phyloP scores from a whole-genome alignment of 2,113 vertebrate genomes.

The Mormoops blainvillei region DNA sequence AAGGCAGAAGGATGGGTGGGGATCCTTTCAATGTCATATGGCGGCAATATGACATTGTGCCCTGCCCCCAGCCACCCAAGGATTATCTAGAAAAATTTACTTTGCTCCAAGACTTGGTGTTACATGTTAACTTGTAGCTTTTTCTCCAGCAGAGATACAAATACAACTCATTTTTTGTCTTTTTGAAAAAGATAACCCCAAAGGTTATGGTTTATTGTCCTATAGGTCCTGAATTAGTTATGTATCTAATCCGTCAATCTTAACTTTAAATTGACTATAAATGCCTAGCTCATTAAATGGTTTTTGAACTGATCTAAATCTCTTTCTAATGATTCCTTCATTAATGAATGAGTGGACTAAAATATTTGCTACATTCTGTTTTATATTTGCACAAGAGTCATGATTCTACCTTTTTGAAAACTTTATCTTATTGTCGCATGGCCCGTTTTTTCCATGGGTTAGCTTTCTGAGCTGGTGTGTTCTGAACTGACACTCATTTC shows the following conservation, averaged over 20 bases:
- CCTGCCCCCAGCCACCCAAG: rapidly evolving
- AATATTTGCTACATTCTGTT: not conserved
- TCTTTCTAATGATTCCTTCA: not conserved
- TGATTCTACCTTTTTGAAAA: not conserved
- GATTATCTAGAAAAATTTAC: not conserved
- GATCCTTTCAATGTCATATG: not conserved
- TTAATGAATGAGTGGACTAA: not conserved
- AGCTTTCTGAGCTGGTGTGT: not conserved
- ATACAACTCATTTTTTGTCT: not conserved
- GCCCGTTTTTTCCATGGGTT: not conserved
- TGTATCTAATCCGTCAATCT: not conserved
- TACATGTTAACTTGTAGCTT: not conserved
- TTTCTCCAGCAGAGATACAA: not conserved
- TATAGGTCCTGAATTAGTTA: not conserved
- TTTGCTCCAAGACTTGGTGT: not conserved
- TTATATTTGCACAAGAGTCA: not conserved
- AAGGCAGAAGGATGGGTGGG: not conserved
- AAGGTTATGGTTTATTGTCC: not conserved
- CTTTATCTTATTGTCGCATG: not conserved
- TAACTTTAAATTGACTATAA: not conserved
- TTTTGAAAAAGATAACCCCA: not conserved
- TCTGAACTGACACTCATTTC: not conserved
- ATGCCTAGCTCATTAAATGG: not conserved
- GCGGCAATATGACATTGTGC: too few species aligned
- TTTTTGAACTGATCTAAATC: not conserved